Evolutionary conservation across 2,113 vertebrate genomes (phyloP), one percentile per base, ranked within the genome.

Genomic region (Phylloscopus whistleri): DNA sequence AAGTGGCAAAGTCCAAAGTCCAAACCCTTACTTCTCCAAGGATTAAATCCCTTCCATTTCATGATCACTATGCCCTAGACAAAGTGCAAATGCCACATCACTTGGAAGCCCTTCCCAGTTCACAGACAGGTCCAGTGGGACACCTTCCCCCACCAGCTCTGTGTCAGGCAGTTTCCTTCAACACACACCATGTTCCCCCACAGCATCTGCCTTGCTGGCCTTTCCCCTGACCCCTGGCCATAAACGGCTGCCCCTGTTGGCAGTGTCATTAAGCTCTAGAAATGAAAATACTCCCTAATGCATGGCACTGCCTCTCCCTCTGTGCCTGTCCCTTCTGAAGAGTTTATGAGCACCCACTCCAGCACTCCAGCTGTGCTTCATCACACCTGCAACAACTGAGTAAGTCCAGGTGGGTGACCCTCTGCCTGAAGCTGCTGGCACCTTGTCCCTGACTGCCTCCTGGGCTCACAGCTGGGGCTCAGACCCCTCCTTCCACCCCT

Each of bases 401-500:
- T 5, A 9, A 31, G 22, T 15, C 30, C 56, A 33, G 23, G 11
- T 0, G 4, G 33, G 46, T 77, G 73, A 33, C n/a, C 11, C n/a
- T 27, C 44, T 80, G 26, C 17, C 46, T 3, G 1, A 44, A 35
- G 16, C 52, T 60, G 41, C 64, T 77, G 59, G 46, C 69, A 52
- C 39, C 39, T 74, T 48, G 37, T 60, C 31, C 33, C 31, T 78
- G 19, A 13, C 39, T 78, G 35, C 43, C 26, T 20, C 16, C 8
- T 1, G 22, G 22, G 2, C 33, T 55, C 53, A 27, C 21, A 64
- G 27, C 26, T 59, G 31, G 63, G 20, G 19, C 28, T n/a, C 10
- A 0, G 0, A 41, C 4, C 46, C 37, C 13, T 69, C 55, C 49
- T 82, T 2, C 2, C 1, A 2, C 6, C 33, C 49, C 49, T 62